phyloP scores from a whole-genome alignment of 2,797 vertebrate species.

The Amblyopsis hoosieri region DNA sequence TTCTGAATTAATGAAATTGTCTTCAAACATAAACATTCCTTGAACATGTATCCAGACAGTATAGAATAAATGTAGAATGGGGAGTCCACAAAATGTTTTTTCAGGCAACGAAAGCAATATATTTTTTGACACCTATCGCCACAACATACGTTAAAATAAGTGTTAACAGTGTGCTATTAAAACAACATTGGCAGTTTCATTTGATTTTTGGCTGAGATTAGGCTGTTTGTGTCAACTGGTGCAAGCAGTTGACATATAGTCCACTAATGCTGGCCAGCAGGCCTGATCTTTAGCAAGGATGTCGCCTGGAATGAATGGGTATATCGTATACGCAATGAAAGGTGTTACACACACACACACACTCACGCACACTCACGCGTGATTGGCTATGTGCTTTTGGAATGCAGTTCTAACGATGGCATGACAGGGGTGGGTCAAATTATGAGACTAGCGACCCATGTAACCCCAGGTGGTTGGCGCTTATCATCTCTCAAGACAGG shows the following conservation, averaged over 20 bases:
- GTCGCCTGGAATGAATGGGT: slow-evolving; percentile 59
- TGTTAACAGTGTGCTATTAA: slow-evolving; percentile 54
- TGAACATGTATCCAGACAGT: slow-evolving; percentile 50
- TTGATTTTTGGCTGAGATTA: slow-evolving; percentile 39
- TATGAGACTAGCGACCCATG: slow-evolving; percentile 10
- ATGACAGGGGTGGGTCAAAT: slow-evolving; percentile 54
- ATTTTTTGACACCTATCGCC: slow-evolving; percentile 29
- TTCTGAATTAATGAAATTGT: slow-evolving; percentile 58
- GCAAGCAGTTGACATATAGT: slow-evolving; percentile 46
- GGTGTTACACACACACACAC: slow-evolving; percentile 14
- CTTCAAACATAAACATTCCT: slow-evolving; percentile 69
- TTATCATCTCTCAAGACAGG: neutral
- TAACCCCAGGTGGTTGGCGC: neutral
- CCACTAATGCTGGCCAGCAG: slow-evolving; percentile 40
- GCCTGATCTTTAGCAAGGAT: slow-evolving; percentile 46
- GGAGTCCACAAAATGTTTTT: slow-evolving; percentile 32
- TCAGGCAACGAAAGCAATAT: slow-evolving; percentile 45
- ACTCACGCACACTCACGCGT: neutral
- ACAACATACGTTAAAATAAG: slow-evolving; percentile 42
- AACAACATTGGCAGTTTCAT: slow-evolving; percentile 44
- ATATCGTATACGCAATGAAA: slow-evolving; percentile 12
- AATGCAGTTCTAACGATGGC: slow-evolving; percentile 44
- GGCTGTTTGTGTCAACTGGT: slow-evolving; percentile 45
- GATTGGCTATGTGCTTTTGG: slow-evolving; percentile 49
- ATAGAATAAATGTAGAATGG: slow-evolving; percentile 48